phyloP scores from a whole-genome alignment of 2,113 vertebrate genomes.

The Ophiodon elongatus region DNA sequence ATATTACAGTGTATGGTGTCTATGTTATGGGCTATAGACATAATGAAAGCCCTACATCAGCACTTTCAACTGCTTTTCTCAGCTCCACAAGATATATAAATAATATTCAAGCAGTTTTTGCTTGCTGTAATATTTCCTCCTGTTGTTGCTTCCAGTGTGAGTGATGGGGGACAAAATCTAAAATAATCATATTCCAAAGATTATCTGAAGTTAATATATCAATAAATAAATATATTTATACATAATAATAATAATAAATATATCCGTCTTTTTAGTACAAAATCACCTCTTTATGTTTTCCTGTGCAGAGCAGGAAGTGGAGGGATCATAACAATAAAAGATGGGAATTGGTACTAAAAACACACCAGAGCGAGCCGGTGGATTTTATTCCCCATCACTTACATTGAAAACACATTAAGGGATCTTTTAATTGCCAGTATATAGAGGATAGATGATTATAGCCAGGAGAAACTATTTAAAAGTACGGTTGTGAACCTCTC shows the following conservation, averaged over 20 bases:
- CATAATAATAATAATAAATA: too few relatives aligned
- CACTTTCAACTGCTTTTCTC: background rate
- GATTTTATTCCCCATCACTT: background rate
- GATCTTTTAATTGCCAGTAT: background rate
- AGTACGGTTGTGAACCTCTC: background rate
- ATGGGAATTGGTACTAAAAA: background rate
- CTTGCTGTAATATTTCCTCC: background rate
- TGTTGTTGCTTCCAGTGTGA: background rate
- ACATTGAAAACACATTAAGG: background rate
- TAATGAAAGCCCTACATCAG: background rate
- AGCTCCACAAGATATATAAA: background rate
- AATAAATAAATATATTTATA: too few relatives aligned
- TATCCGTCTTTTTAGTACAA: too few relatives aligned
- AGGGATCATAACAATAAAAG: background rate
- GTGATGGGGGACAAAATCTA: background rate
- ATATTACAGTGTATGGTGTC: background rate
- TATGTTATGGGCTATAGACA: background rate
- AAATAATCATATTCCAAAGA: background rate
- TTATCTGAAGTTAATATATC: background rate
- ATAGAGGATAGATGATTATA: background rate
- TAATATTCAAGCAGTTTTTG: background rate
- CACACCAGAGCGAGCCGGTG: background rate
- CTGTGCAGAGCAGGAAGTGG: background rate
- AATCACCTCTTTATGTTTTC: too few relatives aligned
- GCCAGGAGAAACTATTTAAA: background rate